Conservation (phyloP, 2,888 invertebrate species). For the Drosophila subsilvestris region DNA sequence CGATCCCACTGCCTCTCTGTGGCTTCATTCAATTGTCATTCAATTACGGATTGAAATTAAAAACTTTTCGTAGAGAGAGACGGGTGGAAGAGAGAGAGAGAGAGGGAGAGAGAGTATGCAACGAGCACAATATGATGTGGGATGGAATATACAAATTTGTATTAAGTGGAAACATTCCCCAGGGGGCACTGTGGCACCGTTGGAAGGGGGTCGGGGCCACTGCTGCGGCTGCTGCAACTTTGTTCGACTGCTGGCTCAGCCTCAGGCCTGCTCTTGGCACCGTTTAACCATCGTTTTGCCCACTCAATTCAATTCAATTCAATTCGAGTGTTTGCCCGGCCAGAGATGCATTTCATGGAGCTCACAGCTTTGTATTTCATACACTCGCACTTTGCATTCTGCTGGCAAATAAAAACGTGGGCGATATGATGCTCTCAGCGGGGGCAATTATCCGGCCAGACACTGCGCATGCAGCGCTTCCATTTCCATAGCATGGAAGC, state of each 20-base stretch:
- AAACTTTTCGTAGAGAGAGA: conserved; percentile 20
- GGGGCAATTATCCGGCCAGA: conserved; percentile 23
- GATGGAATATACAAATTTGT: background rate
- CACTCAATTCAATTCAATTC: conserved; percentile 25
- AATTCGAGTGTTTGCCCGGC: conserved; percentile 17
- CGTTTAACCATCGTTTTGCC: conserved; percentile 6
- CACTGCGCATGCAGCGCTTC: background rate
- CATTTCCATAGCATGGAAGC: background rate
- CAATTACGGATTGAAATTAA: conserved; percentile 35
- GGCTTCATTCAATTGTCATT: conserved; percentile 39
- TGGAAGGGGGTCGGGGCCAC: background rate
- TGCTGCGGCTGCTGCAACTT: conserved; percentile 18
- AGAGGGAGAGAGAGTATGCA: background rate
- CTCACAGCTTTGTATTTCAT: conserved; percentile 6
- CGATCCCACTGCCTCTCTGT: background rate
- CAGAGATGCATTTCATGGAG: conserved; percentile 1
- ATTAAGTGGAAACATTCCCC: background rate
- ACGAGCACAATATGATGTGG: conserved; percentile 2
- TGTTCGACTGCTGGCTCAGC: conserved; percentile 1
- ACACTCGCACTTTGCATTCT: background rate
- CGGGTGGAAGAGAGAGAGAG: background rate
- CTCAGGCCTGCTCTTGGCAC: background rate
- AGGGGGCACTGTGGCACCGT: background rate
- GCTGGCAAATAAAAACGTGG: background rate
- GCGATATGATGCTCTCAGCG: conserved; percentile 12